Percentiles rank a stretch among this genome's conserved stretches.
Conservation (phyloP, 2,888 invertebrate species). For the Limnephilus rhombicus region DNA sequence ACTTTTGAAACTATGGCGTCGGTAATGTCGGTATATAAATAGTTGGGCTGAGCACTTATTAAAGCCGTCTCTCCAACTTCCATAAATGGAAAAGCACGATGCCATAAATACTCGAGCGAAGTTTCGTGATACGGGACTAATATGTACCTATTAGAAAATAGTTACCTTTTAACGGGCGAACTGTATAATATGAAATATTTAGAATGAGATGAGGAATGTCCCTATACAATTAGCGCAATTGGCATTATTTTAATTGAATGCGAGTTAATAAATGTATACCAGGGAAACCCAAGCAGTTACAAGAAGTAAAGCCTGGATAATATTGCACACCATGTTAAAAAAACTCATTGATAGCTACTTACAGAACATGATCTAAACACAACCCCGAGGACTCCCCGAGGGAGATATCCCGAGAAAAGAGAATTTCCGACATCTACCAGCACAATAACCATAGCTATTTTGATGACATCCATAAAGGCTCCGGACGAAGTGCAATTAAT, state of each 20-base stretch:
- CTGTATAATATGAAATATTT: background rate
- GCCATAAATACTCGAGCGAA: slow-evolving; percentile 31
- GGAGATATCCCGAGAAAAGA: background rate
- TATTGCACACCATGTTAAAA: too few relatives aligned
- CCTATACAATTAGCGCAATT: background rate
- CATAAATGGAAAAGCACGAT: slow-evolving; percentile 37
- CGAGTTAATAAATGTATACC: background rate
- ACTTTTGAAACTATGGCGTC: background rate
- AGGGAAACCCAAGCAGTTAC: background rate
- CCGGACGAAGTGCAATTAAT: background rate
- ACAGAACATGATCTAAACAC: background rate
- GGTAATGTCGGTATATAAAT: background rate
- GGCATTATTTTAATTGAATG: background rate
- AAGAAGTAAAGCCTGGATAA: background rate
- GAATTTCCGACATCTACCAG: background rate
- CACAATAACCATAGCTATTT: background rate
- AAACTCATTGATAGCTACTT: background rate
- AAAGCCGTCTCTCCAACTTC: slow-evolving; percentile 20
- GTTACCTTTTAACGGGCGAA: background rate
- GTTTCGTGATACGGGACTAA: slow-evolving; percentile 22
- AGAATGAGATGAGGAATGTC: background rate
- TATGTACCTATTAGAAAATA: background rate
- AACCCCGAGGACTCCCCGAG: background rate
- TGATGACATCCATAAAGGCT: background rate
- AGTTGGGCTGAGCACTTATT: background rate